Conservation (phyloP, 2,797 vertebrate species). For the Myotis myotis region DNA sequence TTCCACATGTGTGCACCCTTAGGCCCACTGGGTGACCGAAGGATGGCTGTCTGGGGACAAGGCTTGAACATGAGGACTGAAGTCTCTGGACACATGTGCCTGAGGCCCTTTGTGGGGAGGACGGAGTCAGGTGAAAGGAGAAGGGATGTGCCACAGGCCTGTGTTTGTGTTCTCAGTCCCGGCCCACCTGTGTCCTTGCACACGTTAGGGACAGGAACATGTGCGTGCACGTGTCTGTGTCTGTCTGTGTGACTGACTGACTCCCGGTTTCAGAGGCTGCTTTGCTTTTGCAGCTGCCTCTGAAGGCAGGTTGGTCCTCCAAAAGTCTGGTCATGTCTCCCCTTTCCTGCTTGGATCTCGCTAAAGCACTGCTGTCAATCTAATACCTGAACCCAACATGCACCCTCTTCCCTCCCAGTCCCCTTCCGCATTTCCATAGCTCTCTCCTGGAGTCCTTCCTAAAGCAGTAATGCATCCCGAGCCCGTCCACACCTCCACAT, state of each 20-base stretch:
- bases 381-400: not conserved
- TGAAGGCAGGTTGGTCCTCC: not conserved
- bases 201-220: not conserved
- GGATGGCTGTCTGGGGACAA: not conserved
- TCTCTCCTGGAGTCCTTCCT: not conserved
- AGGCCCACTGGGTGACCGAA: not conserved
- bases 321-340: not conserved
- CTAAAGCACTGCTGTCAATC: not conserved
- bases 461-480: not conserved
- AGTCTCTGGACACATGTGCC: not conserved
- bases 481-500: not conserved
- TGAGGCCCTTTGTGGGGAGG: not conserved
- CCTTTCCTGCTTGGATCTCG: not conserved
- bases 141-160: rapidly evolving
- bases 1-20: not conserved
- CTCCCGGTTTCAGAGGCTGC: not conserved
- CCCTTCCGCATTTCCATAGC: not conserved
- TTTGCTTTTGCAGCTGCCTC: not conserved
- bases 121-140: not conserved
- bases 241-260: not conserved
- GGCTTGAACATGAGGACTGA: not conserved
- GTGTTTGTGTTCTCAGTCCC: not conserved
- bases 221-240: not conserved
- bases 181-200: not conserved
- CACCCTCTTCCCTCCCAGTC: not conserved